phyloP scores from a whole-genome alignment of 1,140 invertebrate genomes.

The Zaprionus ornatus region DNA sequence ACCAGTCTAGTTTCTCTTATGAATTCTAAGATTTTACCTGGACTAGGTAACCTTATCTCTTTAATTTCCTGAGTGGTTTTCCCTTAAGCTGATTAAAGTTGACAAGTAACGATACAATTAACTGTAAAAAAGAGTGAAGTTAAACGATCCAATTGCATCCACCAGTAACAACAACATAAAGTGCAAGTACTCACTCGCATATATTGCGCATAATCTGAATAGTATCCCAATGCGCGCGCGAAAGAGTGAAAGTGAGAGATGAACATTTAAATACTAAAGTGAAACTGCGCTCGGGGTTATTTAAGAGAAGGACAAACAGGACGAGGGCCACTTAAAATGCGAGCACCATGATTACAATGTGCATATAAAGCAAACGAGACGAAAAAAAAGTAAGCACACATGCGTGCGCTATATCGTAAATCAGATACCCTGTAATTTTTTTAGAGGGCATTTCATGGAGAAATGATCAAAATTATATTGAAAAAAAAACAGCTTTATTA shows the following conservation, averaged over 20 bases:
- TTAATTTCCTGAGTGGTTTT: no score
- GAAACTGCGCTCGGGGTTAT: not conserved
- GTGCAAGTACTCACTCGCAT: not conserved
- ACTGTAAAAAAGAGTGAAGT: not conserved
- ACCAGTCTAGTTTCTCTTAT: no score
- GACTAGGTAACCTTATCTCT: no score
- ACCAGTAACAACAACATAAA: not conserved
- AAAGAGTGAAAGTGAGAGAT: not conserved
- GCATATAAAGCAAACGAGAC: conserved; percentile 11
- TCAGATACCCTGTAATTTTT: not conserved
- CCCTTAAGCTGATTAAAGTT: not conserved
- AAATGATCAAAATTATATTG: no score
- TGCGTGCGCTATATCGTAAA: not conserved
- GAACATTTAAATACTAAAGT: conserved; percentile 3
- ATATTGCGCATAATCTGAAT: conserved; percentile 4
- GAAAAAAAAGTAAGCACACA: not conserved
- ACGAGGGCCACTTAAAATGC: conserved; percentile 31
- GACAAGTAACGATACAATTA: not conserved
- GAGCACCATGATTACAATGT: conserved; percentile 22
- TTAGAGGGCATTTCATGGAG: no score
- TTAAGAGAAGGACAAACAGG: conserved; percentile 9
- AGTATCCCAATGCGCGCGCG: not conserved
- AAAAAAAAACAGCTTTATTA: no score
- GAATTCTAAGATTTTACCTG: no score
- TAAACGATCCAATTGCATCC: not conserved